These are phyloP conservation scores for Drosophila falleni DNA, from an alignment of 2,888 invertebrate species.

Conservation along the genomic window DNA sequence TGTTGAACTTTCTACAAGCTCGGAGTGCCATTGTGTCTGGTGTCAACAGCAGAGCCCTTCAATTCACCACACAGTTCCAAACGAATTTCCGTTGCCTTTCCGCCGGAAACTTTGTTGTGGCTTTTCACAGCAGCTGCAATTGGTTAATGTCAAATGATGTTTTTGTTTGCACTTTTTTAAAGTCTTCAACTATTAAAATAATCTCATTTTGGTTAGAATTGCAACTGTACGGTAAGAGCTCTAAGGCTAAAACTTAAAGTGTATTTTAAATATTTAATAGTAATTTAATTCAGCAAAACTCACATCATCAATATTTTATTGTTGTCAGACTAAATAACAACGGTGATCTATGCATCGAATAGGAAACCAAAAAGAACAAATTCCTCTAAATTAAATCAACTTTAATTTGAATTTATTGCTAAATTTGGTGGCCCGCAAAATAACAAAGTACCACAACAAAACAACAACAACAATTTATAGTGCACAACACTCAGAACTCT, in stretches of 20 bases:
- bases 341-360: neutral
- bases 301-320: neutral
- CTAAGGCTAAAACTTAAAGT: too few species aligned
- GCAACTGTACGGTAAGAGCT: too few species aligned
- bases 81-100: constrained; percentile 21
- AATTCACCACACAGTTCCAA: constrained; percentile 9
- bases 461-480: constrained; percentile 23
- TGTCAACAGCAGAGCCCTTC: constrained; percentile 44
- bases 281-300: neutral
- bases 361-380: neutral
- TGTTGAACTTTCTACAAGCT: constrained; percentile 49
- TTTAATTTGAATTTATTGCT: constrained; percentile 17
- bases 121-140: constrained; percentile 53
- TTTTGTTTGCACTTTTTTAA: constrained; percentile 19
- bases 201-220: neutral
- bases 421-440: constrained; percentile 8
- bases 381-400: constrained; percentile 4
- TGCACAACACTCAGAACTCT: constrained; percentile 24
- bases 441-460: constrained; percentile 13
- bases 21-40: constrained; percentile 32
- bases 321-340: neutral
- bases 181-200: constrained; percentile 6
- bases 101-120: constrained; percentile 39
- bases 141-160: constrained; percentile 57
- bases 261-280: too few species aligned